phyloP scores from a whole-genome alignment of 2,888 invertebrate species.

The Morpho deidamia region DNA sequence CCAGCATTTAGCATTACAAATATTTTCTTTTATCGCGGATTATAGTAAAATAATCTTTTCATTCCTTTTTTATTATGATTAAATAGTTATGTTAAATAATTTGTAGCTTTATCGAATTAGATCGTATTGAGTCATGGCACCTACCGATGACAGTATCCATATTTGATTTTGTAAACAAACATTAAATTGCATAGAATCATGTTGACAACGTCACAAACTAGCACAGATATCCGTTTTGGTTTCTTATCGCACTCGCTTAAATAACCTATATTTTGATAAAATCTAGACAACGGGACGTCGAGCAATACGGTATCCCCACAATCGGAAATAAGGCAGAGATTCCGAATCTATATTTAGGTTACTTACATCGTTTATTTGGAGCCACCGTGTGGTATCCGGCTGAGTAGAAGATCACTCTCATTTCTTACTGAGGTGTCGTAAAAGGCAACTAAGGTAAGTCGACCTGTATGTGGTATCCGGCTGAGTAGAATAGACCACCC shows the following conservation, averaged over 20 bases:
- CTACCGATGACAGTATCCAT: neutral
- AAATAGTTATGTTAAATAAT: too few relatives aligned
- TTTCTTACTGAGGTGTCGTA: too few relatives aligned
- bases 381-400: too few relatives aligned
- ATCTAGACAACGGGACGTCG: constrained; percentile 24
- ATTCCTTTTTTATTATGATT: too few relatives aligned
- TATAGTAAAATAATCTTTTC: too few relatives aligned
- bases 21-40: too few relatives aligned
- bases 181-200: constrained; percentile 2
- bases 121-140: neutral
- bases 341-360: neutral
- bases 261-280: constrained; percentile 20
- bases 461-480: too few relatives aligned
- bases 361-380: too few relatives aligned
- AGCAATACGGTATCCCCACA: constrained; percentile 2
- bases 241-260: neutral
- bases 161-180: constrained; percentile 1
- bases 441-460: too few relatives aligned
- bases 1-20: too few relatives aligned
- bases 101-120: neutral
- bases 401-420: too few relatives aligned
- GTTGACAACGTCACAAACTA: constrained; percentile 5
- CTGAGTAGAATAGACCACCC: too few relatives aligned
- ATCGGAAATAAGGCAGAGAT: neutral
- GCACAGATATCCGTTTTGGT: constrained; percentile 2